Conservation (phyloP, 2,888 invertebrate genomes). For the Mythimna lalbum region DNA sequence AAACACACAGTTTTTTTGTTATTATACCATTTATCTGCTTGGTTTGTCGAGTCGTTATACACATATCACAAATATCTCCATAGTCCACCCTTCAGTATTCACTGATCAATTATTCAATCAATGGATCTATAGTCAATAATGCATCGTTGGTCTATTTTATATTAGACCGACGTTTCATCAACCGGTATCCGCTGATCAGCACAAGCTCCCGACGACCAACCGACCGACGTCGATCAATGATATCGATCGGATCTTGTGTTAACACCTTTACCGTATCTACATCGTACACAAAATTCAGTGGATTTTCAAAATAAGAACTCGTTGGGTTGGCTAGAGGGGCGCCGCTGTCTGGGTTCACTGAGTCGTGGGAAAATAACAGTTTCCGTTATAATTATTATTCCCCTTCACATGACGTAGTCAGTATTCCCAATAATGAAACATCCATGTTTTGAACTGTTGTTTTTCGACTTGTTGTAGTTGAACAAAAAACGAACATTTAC, state of each 20-base stretch:
- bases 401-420: not conserved
- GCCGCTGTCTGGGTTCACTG: not conserved
- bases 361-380: slow-evolving; percentile 31
- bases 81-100: not conserved
- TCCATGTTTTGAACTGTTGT: not conserved
- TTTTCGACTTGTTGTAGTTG: not conserved
- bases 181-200: not conserved
- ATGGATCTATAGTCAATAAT: no score
- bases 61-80: not conserved
- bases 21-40: not conserved
- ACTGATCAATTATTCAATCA: no score
- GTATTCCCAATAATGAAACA: slow-evolving; percentile 12
- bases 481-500: not conserved
- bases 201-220: no score
- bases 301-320: slow-evolving; percentile 28
- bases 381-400: slow-evolving; percentile 25
- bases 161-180: not conserved
- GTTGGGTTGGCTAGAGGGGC: slow-evolving; percentile 6
- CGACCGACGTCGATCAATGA: not conserved
- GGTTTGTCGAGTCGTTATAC: not conserved
- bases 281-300: slow-evolving; percentile 3
- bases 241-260: not conserved
- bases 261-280: slow-evolving; percentile 13
- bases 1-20: no score
- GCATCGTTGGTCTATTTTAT: no score